Conservation (phyloP, 2,888 invertebrate genomes). For the Drosophila mimica region DNA sequence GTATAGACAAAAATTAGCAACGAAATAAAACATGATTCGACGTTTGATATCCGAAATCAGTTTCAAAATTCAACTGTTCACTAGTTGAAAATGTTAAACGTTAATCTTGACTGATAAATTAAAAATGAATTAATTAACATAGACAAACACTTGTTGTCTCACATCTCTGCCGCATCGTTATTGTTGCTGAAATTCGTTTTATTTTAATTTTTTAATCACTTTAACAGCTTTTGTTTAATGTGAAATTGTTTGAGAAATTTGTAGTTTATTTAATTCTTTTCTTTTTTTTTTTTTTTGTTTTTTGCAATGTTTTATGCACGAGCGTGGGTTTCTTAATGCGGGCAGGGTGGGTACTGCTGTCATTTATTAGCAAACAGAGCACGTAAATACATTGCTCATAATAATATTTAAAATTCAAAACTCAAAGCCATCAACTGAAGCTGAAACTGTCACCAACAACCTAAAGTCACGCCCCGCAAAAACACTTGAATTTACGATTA, state of each 20-base stretch:
- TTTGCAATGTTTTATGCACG: constrained; percentile 16
- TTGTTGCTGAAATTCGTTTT: constrained; percentile 53
- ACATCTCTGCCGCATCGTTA: constrained; percentile 38
- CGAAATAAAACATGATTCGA: constrained; percentile 45
- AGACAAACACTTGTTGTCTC: constrained; percentile 63
- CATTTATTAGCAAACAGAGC: constrained; percentile 58
- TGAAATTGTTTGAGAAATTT: constrained; percentile 46
- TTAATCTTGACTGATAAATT: constrained; percentile 79
- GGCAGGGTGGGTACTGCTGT: constrained; percentile 34
- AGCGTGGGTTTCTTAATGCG: constrained; percentile 55
- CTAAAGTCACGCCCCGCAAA: constrained; percentile 72
- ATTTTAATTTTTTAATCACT: constrained; percentile 55
- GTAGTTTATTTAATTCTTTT: constrained; percentile 21
- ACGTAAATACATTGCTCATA: constrained; percentile 68
- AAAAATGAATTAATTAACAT: constrained; percentile 79
- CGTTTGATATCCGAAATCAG: constrained; percentile 31
- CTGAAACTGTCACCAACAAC: constrained; percentile 57
- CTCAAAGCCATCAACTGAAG: constrained; percentile 32
- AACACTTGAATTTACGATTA: constrained; percentile 61
- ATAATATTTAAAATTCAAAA: constrained; percentile 57
- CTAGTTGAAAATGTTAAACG: constrained; percentile 72
- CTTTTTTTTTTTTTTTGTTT: constrained; percentile 22
- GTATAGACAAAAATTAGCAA: constrained; percentile 11
- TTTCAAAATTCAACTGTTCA: constrained; percentile 55
- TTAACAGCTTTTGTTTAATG: constrained; percentile 50